Evolutionary conservation across 1,140 invertebrate genomes (phyloP), one percentile per base, ranked within the genome.

Genomic region (Mamestra configurata): DNA sequence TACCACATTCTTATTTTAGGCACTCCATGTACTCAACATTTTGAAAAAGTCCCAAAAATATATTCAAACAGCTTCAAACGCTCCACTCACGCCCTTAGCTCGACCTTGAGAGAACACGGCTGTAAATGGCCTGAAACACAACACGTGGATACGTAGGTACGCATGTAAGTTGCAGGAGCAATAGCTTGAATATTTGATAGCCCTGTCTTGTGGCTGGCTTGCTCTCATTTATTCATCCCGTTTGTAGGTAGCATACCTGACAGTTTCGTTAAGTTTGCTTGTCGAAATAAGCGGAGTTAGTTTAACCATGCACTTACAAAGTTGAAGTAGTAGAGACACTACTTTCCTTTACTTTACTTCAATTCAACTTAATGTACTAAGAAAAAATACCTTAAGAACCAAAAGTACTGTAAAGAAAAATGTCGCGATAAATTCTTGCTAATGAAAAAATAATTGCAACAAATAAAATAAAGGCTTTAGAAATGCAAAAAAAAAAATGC

Each of bases 151-250:
- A 31, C 59, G 59, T 18, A 18, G 27, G 1, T 18, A 35, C 59
- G 18, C n/a, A 64, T 68, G 37, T 68, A 46, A 68, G 40, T 49
- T 68, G 40, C 64, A 68, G 64, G 20, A 24, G 40, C 64, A 68
- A 49, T 68, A 24, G 3, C 43, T 22, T 68, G 64, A 68, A 68
- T 68, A 68, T 46, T 68, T 46, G 64, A 68, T 46, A 15, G 40
- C 40, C 37, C 40, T 66, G 40, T 68, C 64, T 68, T 68, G 37
- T 68, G 64, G 27, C 64, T 24, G 64, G 8, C 22, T 43, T 46
- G 40, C 40, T 43, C 64, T 68, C 22, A 68, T 46, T 68, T 68
- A 68, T 68, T 68, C 64, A 68, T 68, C 13, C 22, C n/a, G n/a
- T n/a, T n/a, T 49, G 40, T 46, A 49, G n/a, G 31, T 46, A 49